Evolutionary conservation across 2,888 invertebrate genomes (phyloP), one percentile per base, ranked within the genome.

Genomic region (Neoitamus cyanurus): DNA sequence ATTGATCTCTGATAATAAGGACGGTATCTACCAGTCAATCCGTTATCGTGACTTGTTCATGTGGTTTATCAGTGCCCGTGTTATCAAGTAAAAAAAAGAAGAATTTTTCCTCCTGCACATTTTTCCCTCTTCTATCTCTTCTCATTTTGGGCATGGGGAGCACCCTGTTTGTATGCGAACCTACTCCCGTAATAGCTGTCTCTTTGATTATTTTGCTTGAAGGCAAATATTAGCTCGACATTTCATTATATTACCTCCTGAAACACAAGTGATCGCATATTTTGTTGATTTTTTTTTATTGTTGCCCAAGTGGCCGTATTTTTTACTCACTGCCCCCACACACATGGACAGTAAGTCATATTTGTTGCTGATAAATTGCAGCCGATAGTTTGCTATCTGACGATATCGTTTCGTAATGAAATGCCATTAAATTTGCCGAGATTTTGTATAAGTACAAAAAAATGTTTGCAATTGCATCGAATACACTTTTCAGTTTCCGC

Each of bases 221-320:
- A 36, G 82, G 34, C 68, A 82, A 82, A 82, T 82, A 82, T 82
- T 82, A 36, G 82, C 68, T 34, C 82, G 82, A 82, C 69, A 77
- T 77, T 77, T 77, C 77, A 77, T 77, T 77, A 77, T 77, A 77
- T 42, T 77, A 42, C 77, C 77, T 77, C 37, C 42, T 77, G 77
- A 77, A 77, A 77, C 77, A 77, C 46, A 77, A 77, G 77, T 77
- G 77, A 77, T 77, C 77, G 25, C 25, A 58, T 25, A 58, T 25
- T 58, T 58, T 58, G 25, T 58, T 58, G 20, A 25, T 15, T 58
- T 58, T 46, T 46, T 58, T 25, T 58, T 58, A 20, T 58, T 58
- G 58, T 58, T 58, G 58, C 58, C 25, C 25, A 58, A 58, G 58
- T 58, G 58, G 58, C 58, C 37, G 30, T 28, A 4, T 77, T 42